Percentiles rank a stretch among this genome's conserved stretches.
Evolutionary conservation across 2,888 invertebrate species (phyloP).

Genomic region (Harpalus rufipes): DNA sequence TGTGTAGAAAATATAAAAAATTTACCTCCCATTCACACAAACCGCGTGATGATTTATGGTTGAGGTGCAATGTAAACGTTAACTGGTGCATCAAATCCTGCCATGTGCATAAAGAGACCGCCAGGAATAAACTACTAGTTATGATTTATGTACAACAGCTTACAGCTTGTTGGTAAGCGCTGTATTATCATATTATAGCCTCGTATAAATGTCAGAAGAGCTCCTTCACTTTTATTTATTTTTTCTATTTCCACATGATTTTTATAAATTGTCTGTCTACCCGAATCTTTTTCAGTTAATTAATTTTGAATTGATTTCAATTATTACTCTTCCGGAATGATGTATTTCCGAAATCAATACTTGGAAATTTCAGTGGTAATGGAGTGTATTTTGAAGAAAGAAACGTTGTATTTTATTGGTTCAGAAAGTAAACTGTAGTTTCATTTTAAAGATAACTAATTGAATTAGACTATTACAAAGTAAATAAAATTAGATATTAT

Average conservation of each 20-base stretch:
- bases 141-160: constrained; percentile 11
- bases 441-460: too few relatives aligned
- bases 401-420: too few relatives aligned
- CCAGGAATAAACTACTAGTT: constrained; percentile 3
- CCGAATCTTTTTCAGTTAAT: constrained; percentile 15
- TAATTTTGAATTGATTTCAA: constrained; percentile 39
- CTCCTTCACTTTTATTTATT: not conserved
- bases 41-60: not conserved
- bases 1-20: not conserved
- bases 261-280: constrained; percentile 19
- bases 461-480: too few relatives aligned
- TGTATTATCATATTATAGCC: not conserved
- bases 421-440: too few relatives aligned
- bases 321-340: not conserved
- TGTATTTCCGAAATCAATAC: not conserved
- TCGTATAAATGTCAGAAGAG: too few relatives aligned
- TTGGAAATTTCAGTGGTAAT: not conserved
- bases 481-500: too few relatives aligned
- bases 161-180: constrained; percentile 9
- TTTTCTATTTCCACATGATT: not conserved
- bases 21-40: not conserved
- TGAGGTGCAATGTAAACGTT: constrained; percentile 6
- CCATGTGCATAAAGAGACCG: not conserved
- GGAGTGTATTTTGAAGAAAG: too few relatives aligned
- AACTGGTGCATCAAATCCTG: constrained; percentile 18